phyloP scores from a whole-genome alignment of 2,113 vertebrate genomes.

The Platycercus adscitus region DNA sequence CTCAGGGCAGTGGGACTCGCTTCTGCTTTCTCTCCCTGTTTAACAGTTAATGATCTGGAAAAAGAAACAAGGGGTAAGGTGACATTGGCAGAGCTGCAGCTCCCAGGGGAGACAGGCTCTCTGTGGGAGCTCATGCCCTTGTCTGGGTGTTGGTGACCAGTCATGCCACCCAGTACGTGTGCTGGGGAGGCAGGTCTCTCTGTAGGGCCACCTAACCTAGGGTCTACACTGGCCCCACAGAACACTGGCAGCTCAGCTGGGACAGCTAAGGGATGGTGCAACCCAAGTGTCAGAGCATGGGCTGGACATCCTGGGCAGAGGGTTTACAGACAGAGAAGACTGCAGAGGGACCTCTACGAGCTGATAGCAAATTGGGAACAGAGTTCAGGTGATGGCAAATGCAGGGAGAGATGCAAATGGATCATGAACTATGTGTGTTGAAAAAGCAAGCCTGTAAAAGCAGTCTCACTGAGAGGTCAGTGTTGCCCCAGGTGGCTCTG shows the following conservation, averaged over 20 bases:
- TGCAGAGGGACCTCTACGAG: not conserved
- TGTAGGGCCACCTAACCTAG: not conserved
- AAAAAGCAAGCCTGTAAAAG: not conserved
- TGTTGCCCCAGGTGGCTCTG: not conserved
- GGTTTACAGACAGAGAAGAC: not conserved
- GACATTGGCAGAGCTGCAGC: not conserved
- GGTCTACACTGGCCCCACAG: not conserved
- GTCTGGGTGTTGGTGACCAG: not conserved
- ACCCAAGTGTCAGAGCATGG: not conserved
- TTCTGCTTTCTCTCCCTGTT: conserved; percentile 44
- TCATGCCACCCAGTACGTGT: fast-evolving
- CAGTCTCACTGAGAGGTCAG: not conserved
- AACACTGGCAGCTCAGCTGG: fast-evolving
- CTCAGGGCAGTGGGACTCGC: not conserved
- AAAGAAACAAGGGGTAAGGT: conserved; percentile 37
- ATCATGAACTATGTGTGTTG: not conserved
- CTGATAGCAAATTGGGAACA: not conserved
- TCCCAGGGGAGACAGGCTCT: fast-evolving
- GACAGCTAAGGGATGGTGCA: not conserved
- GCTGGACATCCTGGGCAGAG: not conserved
- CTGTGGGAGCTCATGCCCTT: not conserved
- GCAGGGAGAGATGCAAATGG: not conserved
- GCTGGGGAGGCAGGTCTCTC: not conserved
- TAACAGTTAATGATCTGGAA: conserved; percentile 68
- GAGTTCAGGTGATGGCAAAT: not conserved